phyloP scores from a whole-genome alignment of 2,113 vertebrate species.

The Polypterus bichir region DNA sequence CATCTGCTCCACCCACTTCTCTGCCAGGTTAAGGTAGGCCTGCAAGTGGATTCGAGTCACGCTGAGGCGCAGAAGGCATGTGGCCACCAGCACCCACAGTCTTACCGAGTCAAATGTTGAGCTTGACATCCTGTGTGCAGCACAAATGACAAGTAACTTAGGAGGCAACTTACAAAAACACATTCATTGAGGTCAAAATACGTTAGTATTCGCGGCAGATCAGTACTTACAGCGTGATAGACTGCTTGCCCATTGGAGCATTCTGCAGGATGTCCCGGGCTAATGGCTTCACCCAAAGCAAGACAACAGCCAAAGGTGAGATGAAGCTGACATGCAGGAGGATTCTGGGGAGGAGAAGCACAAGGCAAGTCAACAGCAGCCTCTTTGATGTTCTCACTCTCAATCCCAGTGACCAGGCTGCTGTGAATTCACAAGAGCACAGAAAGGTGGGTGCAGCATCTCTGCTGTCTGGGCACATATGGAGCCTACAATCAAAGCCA shows the following conservation, averaged over 20 bases:
- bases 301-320: slow-evolving; percentile 64
- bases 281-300: slow-evolving; percentile 82
- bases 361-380: too few relatives aligned
- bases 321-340: slow-evolving; percentile 75
- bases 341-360: slow-evolving; percentile 40
- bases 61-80: slow-evolving; percentile 59
- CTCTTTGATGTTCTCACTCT: too few relatives aligned
- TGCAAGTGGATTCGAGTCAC: slow-evolving; percentile 75
- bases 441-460: neutral
- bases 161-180: too few relatives aligned
- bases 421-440: too few relatives aligned
- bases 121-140: slow-evolving; percentile 59
- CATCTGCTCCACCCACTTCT: slow-evolving; percentile 76
- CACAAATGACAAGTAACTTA: too few relatives aligned
- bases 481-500: too few relatives aligned
- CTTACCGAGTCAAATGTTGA: slow-evolving; percentile 58
- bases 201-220: rapidly evolving
- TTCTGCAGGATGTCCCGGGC: slow-evolving; percentile 74
- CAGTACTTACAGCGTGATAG: slow-evolving; percentile 59
- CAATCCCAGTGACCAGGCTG: too few relatives aligned
- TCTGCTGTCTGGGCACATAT: neutral
- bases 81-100: slow-evolving; percentile 64
- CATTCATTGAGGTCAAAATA: too few relatives aligned
- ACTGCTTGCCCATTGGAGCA: slow-evolving; percentile 58
- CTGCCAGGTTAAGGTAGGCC: slow-evolving; percentile 81